Evolutionary conservation across 1,140 invertebrate species (phyloP).

Genomic region (Acromyrmex heyeri): DNA sequence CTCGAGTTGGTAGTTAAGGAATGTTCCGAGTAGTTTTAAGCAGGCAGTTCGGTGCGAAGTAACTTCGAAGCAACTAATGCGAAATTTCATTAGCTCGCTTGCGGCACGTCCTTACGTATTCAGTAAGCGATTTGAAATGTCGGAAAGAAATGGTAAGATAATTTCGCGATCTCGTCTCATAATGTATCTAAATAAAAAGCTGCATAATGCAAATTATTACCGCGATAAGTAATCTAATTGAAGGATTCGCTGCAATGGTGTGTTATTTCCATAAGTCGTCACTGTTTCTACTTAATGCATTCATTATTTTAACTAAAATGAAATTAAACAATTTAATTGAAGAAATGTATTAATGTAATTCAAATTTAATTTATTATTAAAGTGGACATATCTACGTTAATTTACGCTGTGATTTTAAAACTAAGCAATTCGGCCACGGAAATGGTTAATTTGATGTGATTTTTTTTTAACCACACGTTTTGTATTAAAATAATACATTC

Average conservation of each 20-base stretch:
- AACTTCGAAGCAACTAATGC: conserved; percentile 50
- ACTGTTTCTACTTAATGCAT: too few species aligned
- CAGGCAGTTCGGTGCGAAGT: conserved; percentile 31
- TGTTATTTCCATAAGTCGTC: neutral
- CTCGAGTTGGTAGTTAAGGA: conserved; percentile 45
- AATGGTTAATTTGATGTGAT: too few species aligned
- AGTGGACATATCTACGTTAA: too few species aligned
- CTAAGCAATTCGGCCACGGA: too few species aligned
- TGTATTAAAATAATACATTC: too few species aligned
- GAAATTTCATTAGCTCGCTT: conserved; percentile 57
- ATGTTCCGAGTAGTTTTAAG: conserved; percentile 58
- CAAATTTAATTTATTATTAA: too few species aligned
- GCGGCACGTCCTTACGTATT: conserved; percentile 41
- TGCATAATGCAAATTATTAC: neutral
- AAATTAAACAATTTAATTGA: too few species aligned
- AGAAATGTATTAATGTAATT: too few species aligned
- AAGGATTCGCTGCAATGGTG: too few species aligned
- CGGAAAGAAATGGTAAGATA: conserved; percentile 18
- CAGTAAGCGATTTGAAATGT: conserved; percentile 30
- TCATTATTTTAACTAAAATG: too few species aligned
- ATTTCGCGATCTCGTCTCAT: neutral
- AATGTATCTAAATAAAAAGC: neutral
- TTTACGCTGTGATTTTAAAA: too few species aligned
- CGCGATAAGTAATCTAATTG: neutral
- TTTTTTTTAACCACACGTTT: too few species aligned